Base-by-base conservation (phyloP, 2,113 vertebrate species). In the Colius striatus region DNA sequence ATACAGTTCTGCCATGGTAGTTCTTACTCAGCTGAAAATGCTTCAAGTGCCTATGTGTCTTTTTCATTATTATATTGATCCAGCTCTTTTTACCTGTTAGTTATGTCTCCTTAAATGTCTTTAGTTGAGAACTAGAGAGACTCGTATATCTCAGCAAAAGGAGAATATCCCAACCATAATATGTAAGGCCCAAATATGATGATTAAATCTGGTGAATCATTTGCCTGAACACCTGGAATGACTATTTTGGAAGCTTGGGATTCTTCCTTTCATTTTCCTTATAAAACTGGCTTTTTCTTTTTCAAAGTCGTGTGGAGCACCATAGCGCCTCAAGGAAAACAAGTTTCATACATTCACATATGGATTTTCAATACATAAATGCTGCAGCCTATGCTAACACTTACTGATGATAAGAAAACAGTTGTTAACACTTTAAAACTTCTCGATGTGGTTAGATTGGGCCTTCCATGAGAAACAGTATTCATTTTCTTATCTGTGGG, bases 91-190 rank as follows among this genome's bases (percentile, higher is more conserved):
- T 55, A 7, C 26, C 27, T 62, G 4, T 47, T 84, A 38, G 23
- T 92, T 81, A 5, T 55, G 15, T 26, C 29, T 78, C 36, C 41
- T 76, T 87, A 43, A 48, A 61, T 23, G 4, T 38, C 25, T 71
- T 76, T 51, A 62, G 26, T 12, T 70, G 61, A 60, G 11, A 34
- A 36, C 19, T 50, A 72, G 67, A 87, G 41, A 74, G 38, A 67
- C 63, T 76, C 60, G 32, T 36, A 75, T 88, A 92, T 94, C 94
- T 79, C 47, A 92, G 30, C 43, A 81, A 92, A 76, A 90, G 29
- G 27, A 51, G 70, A 76, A 22, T 63, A 48, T 95, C 65, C 34
- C n/a, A 97, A 55, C 26, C 84, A 17, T 47, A 15, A 84, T 67
- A 41, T 16, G 2, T 29, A 10, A 32, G 23, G 13, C n/a, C 38